Percentiles rank a stretch among this genome's conserved stretches.
phyloP scores from a whole-genome alignment of 2,888 invertebrate species.

The Caenorhabditis sp. region DNA sequence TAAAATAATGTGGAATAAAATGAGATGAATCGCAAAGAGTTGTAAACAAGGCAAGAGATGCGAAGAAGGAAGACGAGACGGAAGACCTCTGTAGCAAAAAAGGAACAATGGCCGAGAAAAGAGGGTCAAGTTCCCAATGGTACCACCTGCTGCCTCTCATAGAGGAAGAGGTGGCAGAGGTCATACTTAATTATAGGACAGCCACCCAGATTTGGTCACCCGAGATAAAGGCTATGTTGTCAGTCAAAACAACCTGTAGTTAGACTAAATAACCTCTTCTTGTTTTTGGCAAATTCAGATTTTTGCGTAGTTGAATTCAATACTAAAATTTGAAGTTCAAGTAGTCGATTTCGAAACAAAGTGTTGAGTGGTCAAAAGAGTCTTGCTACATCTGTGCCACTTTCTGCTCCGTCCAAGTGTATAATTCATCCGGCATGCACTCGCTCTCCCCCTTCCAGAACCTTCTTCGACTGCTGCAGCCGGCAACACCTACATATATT shows the following conservation, averaged over 20 bases:
- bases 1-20: constrained; percentile 23
- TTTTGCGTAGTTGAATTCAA: too few species aligned
- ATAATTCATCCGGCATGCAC: constrained; percentile 58
- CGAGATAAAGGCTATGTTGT: background rate
- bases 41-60: constrained; percentile 20
- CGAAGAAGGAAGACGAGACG: background rate
- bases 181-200: constrained; percentile 49
- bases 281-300: too few species aligned
- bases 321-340: too few species aligned
- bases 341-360: constrained; percentile 13
- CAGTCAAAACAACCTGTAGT: too few species aligned
- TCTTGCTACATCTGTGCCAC: constrained; percentile 38
- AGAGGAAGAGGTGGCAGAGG: constrained; percentile 42
- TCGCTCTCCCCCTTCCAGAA: constrained; percentile 4
- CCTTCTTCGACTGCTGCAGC: background rate
- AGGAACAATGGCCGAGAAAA: constrained; percentile 26
- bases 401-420: constrained; percentile 44
- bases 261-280: too few species aligned
- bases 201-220: constrained; percentile 1
- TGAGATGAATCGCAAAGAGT: constrained; percentile 14
- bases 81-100: constrained; percentile 24
- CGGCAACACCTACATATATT: constrained; percentile 40
- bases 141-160: constrained; percentile 55
- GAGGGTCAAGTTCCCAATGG: constrained; percentile 58
- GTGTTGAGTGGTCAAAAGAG: constrained; percentile 20